Conservation (phyloP, 2,797 vertebrate genomes). For the Falco cherrug region DNA sequence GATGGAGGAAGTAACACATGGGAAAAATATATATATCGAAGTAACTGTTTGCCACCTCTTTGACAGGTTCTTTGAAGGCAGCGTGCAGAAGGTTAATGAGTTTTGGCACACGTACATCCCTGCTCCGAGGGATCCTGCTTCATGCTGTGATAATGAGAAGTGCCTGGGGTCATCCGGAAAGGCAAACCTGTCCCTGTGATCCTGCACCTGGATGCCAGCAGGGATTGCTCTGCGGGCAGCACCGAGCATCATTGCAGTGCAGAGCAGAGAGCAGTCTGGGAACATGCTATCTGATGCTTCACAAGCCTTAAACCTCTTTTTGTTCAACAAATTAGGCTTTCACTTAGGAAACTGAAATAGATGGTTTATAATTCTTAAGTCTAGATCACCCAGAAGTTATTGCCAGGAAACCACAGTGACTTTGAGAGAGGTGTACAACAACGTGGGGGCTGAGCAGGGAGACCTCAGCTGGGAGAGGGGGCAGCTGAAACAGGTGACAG, state of each 20-base stretch:
- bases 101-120: not conserved
- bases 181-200: not conserved
- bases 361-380: not conserved
- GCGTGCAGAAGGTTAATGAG: not conserved
- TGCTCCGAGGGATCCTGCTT: not conserved
- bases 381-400: not conserved
- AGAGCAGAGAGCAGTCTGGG: not conserved
- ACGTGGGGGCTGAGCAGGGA: rapidly evolving
- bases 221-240: not conserved
- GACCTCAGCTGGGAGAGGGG: not conserved
- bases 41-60: not conserved
- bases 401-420: not conserved
- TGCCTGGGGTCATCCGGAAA: constrained; percentile 3
- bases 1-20: not conserved
- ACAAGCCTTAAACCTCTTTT: not conserved
- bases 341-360: not conserved
- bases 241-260: not conserved
- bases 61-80: not conserved
- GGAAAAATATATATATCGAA: not conserved
- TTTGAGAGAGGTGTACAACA: not conserved
- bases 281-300: not conserved
- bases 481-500: not conserved
- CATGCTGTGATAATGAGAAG: not conserved
- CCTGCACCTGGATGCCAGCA: not conserved
- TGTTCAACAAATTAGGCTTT: not conserved